Percentiles rank a stretch among this genome's conserved stretches.
Conservation (phyloP, 2,113 vertebrate genomes). For the Capra hircus region DNA sequence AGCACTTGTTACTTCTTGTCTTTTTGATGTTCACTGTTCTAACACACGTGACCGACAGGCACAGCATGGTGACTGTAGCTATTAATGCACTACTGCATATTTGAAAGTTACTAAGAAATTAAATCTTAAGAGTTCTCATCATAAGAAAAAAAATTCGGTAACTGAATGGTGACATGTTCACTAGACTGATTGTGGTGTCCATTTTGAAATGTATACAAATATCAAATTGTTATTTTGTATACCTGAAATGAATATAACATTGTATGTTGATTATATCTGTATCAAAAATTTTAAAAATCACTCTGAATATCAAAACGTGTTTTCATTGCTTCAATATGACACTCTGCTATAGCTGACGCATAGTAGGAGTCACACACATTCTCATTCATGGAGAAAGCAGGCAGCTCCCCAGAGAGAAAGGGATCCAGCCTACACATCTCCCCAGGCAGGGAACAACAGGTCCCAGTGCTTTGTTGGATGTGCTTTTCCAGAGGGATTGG, state of each 20-base stretch:
- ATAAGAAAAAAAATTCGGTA: not conserved
- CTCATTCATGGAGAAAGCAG: not conserved
- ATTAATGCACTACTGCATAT: fast-evolving
- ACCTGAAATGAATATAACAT: not conserved
- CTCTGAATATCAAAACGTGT: not conserved
- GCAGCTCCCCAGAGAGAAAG: not conserved
- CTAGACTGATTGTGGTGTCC: not conserved
- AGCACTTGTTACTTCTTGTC: not conserved
- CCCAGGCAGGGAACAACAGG: not conserved
- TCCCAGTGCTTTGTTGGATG: not conserved
- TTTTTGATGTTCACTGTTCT: not conserved
- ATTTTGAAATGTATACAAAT: not conserved
- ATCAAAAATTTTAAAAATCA: not conserved
- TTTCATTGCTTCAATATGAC: not conserved
- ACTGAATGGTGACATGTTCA: not conserved
- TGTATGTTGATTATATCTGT: not conserved
- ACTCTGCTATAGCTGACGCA: not conserved
- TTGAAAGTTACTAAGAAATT: not conserved
- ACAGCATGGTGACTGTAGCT: not conserved
- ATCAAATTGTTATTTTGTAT: not conserved
- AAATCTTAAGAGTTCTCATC: not conserved
- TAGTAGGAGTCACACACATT: not conserved
- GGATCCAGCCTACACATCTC: not conserved
- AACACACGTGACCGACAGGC: not conserved
- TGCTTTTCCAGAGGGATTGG: not conserved